Base-by-base conservation (phyloP, 1,140 invertebrate species). In the Caenorhabditis remanei region DNA sequence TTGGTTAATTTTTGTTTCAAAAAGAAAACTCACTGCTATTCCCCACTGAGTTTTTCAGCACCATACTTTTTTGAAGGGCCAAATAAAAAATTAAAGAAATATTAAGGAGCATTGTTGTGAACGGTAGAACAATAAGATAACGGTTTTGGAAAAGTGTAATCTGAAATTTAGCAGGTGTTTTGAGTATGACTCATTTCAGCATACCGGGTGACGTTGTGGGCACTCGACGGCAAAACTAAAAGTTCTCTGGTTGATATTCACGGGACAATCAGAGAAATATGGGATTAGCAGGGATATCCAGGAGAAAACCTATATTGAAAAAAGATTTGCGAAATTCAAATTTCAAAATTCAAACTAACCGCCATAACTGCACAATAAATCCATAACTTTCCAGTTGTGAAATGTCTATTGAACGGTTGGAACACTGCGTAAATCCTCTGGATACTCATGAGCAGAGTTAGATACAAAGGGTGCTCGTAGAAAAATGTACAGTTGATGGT, bases 51-150 rank as follows among this genome's bases (percentile, higher is more conserved):
- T 19, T 46, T 43, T 41, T 71, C 65, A 71, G 4, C 40, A 71
- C 65, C 19, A 71, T 19, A 43, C 65, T 71, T 71, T 71, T 71
- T 41, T 71, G 65, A n/a, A 71, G 14, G 2, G 65, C 41, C 41
- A 71, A n/a, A 71, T 71, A 71, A 46, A 71, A 71, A 71, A 71
- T 71, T n/a, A 71, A 8, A 46, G 65, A 43, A 19, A 71, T 46
- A n/a, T 71, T 71, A 0, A 71, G 16, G 3, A 71, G 65, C 65
- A 71, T 71, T 1, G 65, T 71, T 19, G 41, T 71, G 24, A 71
- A 71, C 11, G 65, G 65, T n/a, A 71, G 4, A 71, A 71, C 19
- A 4, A 71, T 71, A 9, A 71, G 19, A n/a, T 43, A 71, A 4
- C 41, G 40, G 16, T 71, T 71, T 71, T 71, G 65, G 41, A 71